Conservation (phyloP, 2,888 invertebrate species). For the Melolontha melolontha region DNA sequence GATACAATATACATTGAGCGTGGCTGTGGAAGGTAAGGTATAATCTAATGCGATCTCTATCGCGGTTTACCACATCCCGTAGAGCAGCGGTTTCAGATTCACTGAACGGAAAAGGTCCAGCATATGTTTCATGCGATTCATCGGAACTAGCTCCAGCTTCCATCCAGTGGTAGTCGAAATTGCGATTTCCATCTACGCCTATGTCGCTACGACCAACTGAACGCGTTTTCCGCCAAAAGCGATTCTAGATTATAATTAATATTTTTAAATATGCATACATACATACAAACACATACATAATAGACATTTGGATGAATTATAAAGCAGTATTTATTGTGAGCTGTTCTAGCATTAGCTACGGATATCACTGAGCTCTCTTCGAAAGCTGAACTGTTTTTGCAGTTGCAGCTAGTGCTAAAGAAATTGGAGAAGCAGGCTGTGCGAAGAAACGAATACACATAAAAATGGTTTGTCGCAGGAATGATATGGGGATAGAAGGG, state of each 20-base stretch:
- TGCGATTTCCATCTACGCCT: conserved; percentile 52
- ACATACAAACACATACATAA: too few species aligned
- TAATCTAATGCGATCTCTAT: conserved; percentile 67
- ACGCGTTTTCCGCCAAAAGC: conserved; percentile 34
- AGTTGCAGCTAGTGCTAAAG: too few species aligned
- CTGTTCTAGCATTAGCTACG: too few species aligned
- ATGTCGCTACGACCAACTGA: neutral
- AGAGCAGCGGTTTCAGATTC: conserved; percentile 69
- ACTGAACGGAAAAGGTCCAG: conserved; percentile 65
- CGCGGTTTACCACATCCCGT: conserved; percentile 75
- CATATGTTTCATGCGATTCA: conserved; percentile 64
- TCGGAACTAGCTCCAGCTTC: conserved; percentile 58
- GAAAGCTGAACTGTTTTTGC: too few species aligned
- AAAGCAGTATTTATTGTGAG: too few species aligned
- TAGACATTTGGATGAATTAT: too few species aligned
- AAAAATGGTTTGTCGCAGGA: too few species aligned
- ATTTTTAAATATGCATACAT: too few species aligned
- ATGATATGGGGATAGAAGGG: too few species aligned
- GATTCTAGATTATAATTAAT: neutral
- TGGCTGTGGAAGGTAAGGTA: conserved; percentile 82
- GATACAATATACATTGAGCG: conserved; percentile 75
- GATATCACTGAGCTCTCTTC: too few species aligned
- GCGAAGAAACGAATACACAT: too few species aligned
- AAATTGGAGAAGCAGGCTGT: too few species aligned
- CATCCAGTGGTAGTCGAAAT: conserved; percentile 77